Percentiles rank a stretch among this genome's conserved stretches.
Conservation (phyloP, 2,888 invertebrate species). For the Tenthredo notha region DNA sequence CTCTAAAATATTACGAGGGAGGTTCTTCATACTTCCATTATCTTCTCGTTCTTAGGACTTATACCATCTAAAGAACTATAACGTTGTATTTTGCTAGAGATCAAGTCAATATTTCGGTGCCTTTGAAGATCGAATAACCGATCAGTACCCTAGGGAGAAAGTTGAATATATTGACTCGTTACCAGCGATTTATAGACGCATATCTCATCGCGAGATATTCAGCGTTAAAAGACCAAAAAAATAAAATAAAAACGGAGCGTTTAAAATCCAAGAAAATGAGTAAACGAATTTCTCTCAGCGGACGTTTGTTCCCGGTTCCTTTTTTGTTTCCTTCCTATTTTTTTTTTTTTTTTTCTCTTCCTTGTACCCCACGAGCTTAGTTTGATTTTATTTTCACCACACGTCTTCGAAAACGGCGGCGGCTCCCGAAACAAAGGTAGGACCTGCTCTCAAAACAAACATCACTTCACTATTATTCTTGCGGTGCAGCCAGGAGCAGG, state of each 20-base stretch:
- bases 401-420: slow-evolving; percentile 60
- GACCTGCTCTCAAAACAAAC: slow-evolving; percentile 77
- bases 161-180: slow-evolving; percentile 21
- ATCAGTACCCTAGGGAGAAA: slow-evolving; percentile 6
- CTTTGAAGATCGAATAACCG: slow-evolving; percentile 34
- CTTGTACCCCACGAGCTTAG: neutral
- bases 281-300: neutral
- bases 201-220: neutral
- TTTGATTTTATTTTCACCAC: slow-evolving; percentile 49
- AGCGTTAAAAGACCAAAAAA: neutral
- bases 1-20: slow-evolving; percentile 40
- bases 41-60: neutral
- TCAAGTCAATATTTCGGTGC: neutral
- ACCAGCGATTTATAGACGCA: slow-evolving; percentile 17
- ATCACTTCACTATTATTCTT: slow-evolving; percentile 64
- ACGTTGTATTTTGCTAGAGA: neutral
- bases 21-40: neutral
- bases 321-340: neutral
- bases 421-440: slow-evolving; percentile 72
- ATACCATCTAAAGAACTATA: neutral
- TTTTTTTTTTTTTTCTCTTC: neutral
- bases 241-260: neutral
- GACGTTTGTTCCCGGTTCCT: neutral
- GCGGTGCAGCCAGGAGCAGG: slow-evolving; percentile 37
- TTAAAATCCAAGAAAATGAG: neutral